Evolutionary conservation across 1,140 invertebrate genomes (phyloP), one percentile per base, ranked within the genome.

Genomic region (Hirudo medicinalis): DNA sequence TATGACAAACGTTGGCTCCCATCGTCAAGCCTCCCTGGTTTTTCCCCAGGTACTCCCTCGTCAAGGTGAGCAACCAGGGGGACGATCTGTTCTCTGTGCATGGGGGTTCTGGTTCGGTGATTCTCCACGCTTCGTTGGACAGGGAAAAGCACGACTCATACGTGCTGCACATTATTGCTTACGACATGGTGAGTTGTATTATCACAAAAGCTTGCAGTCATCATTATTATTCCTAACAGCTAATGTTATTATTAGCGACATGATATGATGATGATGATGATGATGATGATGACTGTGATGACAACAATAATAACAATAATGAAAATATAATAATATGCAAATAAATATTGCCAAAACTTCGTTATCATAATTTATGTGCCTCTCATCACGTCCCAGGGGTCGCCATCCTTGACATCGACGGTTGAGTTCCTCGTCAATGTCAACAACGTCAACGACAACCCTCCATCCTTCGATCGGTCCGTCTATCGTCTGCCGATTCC

Each of bases 391-490:
- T 19, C 8, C 13, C 57, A 63, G 57, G 57, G 57, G 1, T 25
- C 57, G 19, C 57, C 57, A 13, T 22, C 57, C 22, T 63, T 63
- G 15, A 6, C 57, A 63, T 63, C 57, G 29, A 25, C 57, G 2
- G 29, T 67, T 49, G 27, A 53, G 22, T 19, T 72, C 25, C 29
- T 72, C 20, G 66, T 72, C 40, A 19, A 43, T 20, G 36, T 72
- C 36, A 85, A 89, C 75, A 90, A 94, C 80, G 89, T 94, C 53
- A 94, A 94, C 80, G 91, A 95, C 80, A 94, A 94, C 84, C 91
- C 91, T 60, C 92, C 92, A n/a, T 90, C 91, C 80, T 94, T 94
- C 80, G 87, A 88, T 53, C 87, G 87, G 29, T 87, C 87, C 76
- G 86, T 87, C 55, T 94, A 94, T 78, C 86, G 83, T 75, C 87